phyloP scores from a whole-genome alignment of 2,797 vertebrate species.

The Salmo trutta region DNA sequence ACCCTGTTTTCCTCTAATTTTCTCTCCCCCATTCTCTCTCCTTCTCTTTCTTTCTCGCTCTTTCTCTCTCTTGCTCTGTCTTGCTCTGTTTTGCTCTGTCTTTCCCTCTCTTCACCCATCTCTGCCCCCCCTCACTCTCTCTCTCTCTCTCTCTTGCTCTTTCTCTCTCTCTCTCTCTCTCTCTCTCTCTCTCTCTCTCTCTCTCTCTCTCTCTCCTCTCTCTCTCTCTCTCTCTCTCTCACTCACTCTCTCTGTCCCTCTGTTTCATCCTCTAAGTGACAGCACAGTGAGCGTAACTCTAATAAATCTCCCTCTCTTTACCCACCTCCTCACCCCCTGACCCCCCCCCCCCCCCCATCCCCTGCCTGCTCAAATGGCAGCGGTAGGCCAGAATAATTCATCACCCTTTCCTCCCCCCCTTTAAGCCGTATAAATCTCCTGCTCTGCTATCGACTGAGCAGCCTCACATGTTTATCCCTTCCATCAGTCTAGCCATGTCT shows the following conservation, averaged over 20 bases:
- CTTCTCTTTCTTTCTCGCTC: neutral
- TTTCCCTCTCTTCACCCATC: too few species aligned
- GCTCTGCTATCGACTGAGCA: constrained; percentile 1
- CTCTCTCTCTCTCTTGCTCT: neutral
- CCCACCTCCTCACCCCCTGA: neutral
- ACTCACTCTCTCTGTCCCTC: neutral
- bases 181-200: too few species aligned
- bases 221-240: too few species aligned
- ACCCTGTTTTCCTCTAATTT: too few species aligned
- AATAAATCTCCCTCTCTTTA: neutral
- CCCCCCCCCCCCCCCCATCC: neutral
- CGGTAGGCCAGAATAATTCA: neutral
- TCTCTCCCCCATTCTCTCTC: neutral
- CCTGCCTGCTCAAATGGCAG: neutral
- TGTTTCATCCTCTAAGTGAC: neutral
- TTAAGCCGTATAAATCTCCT: constrained; percentile 6
- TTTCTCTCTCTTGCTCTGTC: too few species aligned
- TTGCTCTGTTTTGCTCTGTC: too few species aligned
- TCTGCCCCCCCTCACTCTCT: neutral
- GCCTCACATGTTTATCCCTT: constrained; percentile 4
- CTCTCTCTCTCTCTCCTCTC: too few species aligned
- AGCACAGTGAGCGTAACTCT: too few species aligned
- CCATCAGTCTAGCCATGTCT: constrained; percentile 7
- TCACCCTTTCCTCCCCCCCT: constrained; percentile 2
- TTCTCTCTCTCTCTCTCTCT: too few species aligned